A percentile compares a stretch with the other conserved stretches of the same genome.
These are phyloP conservation scores for Protonemura montana DNA, from an alignment of 2,888 invertebrate genomes.

Conservation along the genomic window DNA sequence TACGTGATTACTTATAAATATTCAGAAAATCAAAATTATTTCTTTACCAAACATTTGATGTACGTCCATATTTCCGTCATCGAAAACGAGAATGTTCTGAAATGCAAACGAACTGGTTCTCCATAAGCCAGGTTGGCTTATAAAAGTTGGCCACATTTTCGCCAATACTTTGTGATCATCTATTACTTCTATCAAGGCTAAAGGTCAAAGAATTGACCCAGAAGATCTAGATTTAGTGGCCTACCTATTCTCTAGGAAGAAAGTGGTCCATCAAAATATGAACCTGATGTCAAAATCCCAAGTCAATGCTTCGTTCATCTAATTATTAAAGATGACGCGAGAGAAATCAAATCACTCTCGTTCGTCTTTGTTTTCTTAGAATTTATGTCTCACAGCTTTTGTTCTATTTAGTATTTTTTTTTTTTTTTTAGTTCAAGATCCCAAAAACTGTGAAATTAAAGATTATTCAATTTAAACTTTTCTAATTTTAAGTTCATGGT, in stretches of 20 bases:
- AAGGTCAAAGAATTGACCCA: slow-evolving; percentile 15
- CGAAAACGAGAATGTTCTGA: background rate
- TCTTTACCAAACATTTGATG: background rate
- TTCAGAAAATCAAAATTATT: background rate
- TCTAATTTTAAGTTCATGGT: background rate
- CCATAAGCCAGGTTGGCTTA: background rate
- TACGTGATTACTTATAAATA: background rate
- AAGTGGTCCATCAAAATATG: slow-evolving; percentile 18
- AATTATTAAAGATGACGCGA: background rate
- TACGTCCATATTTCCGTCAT: background rate
- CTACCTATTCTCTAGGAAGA: background rate
- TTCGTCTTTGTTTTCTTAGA: background rate
- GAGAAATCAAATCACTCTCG: background rate
- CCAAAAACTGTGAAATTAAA: background rate
- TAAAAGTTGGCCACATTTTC: too few species aligned
- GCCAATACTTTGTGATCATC: background rate
- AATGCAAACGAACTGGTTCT: too few species aligned
- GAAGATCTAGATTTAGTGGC: background rate
- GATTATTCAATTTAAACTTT: background rate
- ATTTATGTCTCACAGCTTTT: slow-evolving; percentile 32
- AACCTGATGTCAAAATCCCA: background rate
- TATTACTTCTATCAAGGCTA: slow-evolving; percentile 12
- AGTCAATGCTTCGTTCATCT: too few species aligned
- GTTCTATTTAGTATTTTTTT: slow-evolving; percentile 31
- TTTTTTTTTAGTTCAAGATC: background rate